A percentile compares a stretch with the other conserved stretches of the same genome.
These are phyloP conservation scores for Acanthosepion pharaonis DNA, from an alignment of 2,888 invertebrate genomes.

Conservation along the genomic window DNA sequence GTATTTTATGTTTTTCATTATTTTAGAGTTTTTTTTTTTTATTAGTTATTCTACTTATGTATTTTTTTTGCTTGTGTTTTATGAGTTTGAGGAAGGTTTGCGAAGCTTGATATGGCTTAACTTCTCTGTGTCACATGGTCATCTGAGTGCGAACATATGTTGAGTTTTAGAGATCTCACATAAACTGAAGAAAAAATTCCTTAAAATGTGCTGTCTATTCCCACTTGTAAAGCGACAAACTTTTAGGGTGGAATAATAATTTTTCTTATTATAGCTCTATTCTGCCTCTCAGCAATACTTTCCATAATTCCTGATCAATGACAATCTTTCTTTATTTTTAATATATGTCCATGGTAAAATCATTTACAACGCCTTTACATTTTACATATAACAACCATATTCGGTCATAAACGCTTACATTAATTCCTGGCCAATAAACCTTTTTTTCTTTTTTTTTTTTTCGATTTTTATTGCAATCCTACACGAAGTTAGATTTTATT, in stretches of 20 bases:
- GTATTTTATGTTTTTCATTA: background rate
- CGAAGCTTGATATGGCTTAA: background rate
- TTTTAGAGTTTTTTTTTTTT: background rate
- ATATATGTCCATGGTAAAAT: no score
- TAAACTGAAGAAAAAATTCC: background rate
- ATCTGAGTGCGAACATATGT: constrained; percentile 21
- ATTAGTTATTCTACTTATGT: background rate
- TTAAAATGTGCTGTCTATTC: background rate
- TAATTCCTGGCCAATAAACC: no score
- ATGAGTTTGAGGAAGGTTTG: background rate
- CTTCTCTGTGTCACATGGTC: background rate
- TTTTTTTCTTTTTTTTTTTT: no score
- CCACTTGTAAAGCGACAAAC: background rate
- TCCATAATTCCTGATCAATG: no score
- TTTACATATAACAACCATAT: no score
- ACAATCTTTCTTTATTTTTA: no score
- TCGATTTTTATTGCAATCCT: no score
- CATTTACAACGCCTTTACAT: no score
- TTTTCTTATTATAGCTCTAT: background rate
- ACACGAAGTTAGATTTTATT: no score
- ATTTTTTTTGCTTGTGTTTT: background rate
- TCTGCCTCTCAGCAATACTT: no score
- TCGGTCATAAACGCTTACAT: no score
- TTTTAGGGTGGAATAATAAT: background rate
- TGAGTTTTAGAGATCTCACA: background rate